Percentiles rank a stretch among this genome's conserved stretches.
phyloP scores from a whole-genome alignment of 2,888 invertebrate species.

The Stenichneumon culpator region DNA sequence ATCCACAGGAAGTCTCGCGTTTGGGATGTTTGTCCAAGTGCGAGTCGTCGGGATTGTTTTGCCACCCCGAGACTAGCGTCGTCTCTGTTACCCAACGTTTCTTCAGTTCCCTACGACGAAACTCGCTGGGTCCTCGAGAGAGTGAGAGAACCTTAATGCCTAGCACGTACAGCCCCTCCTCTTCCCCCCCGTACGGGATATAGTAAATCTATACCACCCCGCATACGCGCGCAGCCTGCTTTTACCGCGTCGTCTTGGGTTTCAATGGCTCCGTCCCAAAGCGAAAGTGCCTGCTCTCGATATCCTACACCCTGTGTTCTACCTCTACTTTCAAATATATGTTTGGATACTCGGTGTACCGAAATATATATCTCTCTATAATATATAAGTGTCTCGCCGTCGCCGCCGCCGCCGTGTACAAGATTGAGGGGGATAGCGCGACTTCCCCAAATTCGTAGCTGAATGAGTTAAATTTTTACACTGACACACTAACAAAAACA shows the following conservation, averaged over 20 bases:
- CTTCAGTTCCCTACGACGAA: slow-evolving; percentile 27
- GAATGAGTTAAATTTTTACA: too few relatives aligned
- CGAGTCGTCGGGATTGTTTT: slow-evolving; percentile 74
- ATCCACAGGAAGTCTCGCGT: slow-evolving; percentile 76
- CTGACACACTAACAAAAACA: too few relatives aligned
- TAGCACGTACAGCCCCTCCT: slow-evolving; percentile 27
- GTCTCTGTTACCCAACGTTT: slow-evolving; percentile 68
- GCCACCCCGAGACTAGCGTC: slow-evolving; percentile 63
- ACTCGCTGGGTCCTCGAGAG: slow-evolving; percentile 32
- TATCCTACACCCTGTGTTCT: slow-evolving; percentile 55
- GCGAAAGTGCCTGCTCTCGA: slow-evolving; percentile 58
- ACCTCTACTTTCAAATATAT: slow-evolving; percentile 43
- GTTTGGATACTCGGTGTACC: slow-evolving; percentile 50
- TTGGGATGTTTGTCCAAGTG: slow-evolving; percentile 79
- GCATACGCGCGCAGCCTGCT: slow-evolving; percentile 62
- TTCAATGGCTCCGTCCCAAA: slow-evolving; percentile 48
- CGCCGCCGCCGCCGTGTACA: too few relatives aligned
- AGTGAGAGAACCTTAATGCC: slow-evolving; percentile 55
- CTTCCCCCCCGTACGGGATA: slow-evolving; percentile 5
- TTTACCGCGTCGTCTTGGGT: slow-evolving; percentile 65
- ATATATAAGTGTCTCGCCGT: too few relatives aligned
- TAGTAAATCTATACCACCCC: slow-evolving; percentile 65
- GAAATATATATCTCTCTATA: slow-evolving; percentile 13
- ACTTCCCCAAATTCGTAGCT: too few relatives aligned
- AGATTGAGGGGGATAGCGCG: too few relatives aligned